These are phyloP conservation scores for Melitaea athalia DNA, from an alignment of 2,888 invertebrate genomes.

Conservation along the genomic window DNA sequence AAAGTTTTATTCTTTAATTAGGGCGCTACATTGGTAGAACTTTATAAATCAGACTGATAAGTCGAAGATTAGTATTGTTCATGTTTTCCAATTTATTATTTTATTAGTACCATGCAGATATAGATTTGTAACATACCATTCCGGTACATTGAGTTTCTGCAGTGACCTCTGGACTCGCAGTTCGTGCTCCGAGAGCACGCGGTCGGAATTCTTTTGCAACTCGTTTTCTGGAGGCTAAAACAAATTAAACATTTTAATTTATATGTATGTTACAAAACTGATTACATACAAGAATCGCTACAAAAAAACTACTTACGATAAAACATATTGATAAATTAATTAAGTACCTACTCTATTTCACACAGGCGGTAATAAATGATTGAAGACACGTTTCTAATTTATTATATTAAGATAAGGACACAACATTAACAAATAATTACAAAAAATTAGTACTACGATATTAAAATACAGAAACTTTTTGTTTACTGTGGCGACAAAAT, in stretches of 20 bases:
- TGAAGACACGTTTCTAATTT: neutral
- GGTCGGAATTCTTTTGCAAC: slow-evolving; percentile 91
- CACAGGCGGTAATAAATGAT: slow-evolving; percentile 2
- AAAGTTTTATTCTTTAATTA: no score
- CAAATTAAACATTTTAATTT: slow-evolving; percentile 43
- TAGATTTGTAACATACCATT: slow-evolving; percentile 85
- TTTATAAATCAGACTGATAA: no score
- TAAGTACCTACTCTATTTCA: neutral
- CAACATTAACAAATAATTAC: neutral
- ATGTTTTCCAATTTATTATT: neutral
- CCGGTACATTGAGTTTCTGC: slow-evolving; percentile 96
- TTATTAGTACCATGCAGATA: neutral
- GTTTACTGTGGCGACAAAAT: slow-evolving; percentile 49
- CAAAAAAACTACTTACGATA: slow-evolving; percentile 22
- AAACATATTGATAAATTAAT: neutral
- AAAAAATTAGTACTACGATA: neutral
- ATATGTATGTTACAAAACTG: slow-evolving; percentile 15
- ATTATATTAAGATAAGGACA: neutral
- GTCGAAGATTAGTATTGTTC: no score
- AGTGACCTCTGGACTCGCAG: slow-evolving; percentile 95
- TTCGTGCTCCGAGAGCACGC: slow-evolving; percentile 96
- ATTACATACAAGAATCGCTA: neutral
- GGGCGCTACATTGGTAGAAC: no score
- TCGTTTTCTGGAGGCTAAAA: slow-evolving; percentile 96
- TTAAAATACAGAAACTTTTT: slow-evolving; percentile 4